Evolutionary conservation across 53 echinoderm and acorn worm species (phyloP).

Genomic region (Apostichopus leukothele): DNA sequence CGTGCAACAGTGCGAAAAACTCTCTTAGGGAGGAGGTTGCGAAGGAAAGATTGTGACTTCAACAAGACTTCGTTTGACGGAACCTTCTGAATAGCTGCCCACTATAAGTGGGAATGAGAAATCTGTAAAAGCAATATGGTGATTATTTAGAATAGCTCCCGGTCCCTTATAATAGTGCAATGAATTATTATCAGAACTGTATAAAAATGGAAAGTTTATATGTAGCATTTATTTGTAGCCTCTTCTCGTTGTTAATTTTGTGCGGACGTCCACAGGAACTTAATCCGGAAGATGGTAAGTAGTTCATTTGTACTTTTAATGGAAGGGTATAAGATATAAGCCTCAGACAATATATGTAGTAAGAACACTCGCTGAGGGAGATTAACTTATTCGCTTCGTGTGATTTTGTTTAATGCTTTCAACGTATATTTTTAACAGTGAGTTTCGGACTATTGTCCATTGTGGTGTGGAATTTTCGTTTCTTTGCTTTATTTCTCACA

Average conservation of each 20-base stretch:
- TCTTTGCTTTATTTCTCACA: no score
- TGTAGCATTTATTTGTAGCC: conserved; percentile 44
- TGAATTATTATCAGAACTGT: conserved; percentile 46
- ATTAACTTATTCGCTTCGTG: no score
- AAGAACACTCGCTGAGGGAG: no score
- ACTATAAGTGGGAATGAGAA: background rate
- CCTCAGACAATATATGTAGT: no score
- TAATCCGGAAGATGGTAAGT: conserved; percentile 25
- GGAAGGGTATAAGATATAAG: no score
- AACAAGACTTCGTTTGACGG: background rate
- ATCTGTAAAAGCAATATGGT: background rate
- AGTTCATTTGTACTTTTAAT: no score
- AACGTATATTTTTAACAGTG: no score
- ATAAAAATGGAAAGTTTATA: conserved; percentile 45
- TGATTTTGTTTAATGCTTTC: no score
- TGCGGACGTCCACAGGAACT: conserved; percentile 39
- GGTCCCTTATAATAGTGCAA: conserved; percentile 15
- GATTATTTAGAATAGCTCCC: background rate
- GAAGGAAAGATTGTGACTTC: background rate
- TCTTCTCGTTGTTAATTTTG: conserved; percentile 37
- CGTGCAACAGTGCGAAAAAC: no score
- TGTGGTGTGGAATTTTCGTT: no score
- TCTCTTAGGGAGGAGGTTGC: background rate
- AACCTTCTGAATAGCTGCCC: background rate
- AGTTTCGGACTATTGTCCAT: no score